Evolutionary conservation across 2,888 invertebrate genomes (phyloP).

Genomic region (Tipula helvola): DNA sequence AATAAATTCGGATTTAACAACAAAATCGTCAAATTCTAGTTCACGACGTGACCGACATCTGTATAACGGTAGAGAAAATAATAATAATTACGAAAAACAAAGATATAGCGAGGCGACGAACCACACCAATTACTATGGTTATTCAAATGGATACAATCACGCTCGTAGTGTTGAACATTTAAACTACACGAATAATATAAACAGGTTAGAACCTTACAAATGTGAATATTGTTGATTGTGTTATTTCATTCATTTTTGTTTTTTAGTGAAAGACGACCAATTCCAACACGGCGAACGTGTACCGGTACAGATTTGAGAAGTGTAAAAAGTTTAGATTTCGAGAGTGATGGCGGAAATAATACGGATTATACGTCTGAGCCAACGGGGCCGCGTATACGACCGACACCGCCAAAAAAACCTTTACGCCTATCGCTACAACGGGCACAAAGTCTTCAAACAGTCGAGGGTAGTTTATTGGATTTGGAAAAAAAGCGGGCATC

Average conservation of each 20-base stretch:
- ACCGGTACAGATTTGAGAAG: conserved; percentile 36
- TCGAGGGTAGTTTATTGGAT: conserved; percentile 32
- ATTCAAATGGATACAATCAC: conserved; percentile 17
- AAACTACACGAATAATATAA: conserved; percentile 19
- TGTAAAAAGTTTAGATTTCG: conserved; percentile 63
- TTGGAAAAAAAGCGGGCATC: conserved; percentile 28
- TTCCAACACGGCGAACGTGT: conserved; percentile 17
- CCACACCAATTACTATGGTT: conserved; percentile 10
- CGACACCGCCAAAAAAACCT: conserved; percentile 75
- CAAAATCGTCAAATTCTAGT: conserved; percentile 7
- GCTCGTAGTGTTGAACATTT: conserved; percentile 34
- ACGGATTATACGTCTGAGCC: conserved; percentile 48
- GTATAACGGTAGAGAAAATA: not conserved
- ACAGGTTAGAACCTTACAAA: not conserved
- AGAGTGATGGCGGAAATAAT: conserved; percentile 46
- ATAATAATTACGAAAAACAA: conserved; percentile 5
- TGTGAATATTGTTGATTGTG: not conserved
- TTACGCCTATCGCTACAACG: conserved; percentile 69
- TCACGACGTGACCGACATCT: not conserved
- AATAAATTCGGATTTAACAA: conserved; percentile 28
- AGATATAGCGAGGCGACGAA: conserved; percentile 13
- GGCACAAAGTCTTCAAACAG: conserved; percentile 68
- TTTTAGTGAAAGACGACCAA: conserved; percentile 22
- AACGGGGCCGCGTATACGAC: conserved; percentile 40
- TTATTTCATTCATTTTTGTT: not conserved